Conservation (phyloP, 2,113 vertebrate species). For the Cinclus mexicanus region DNA sequence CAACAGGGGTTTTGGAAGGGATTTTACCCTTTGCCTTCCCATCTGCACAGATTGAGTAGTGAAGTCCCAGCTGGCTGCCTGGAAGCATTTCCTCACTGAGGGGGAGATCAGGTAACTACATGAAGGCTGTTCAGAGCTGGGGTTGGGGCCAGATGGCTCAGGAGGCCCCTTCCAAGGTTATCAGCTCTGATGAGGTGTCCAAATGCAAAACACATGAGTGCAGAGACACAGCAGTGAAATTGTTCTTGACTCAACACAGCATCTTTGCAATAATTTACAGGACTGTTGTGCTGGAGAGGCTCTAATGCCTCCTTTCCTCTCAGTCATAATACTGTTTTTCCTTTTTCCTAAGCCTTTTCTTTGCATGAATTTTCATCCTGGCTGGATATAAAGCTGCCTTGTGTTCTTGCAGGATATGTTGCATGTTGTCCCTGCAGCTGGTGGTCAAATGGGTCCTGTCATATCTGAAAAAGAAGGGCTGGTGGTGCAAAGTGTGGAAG, state of each 20-base stretch:
- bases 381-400: not conserved
- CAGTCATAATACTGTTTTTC: not conserved
- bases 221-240: not conserved
- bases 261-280: not conserved
- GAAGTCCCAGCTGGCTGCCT: not conserved
- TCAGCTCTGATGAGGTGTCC: not conserved
- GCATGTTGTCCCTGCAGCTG: not conserved
- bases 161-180: not conserved
- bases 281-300: not conserved
- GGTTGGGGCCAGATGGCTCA: not conserved
- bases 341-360: not conserved
- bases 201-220: not conserved
- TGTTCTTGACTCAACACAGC: not conserved
- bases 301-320: not conserved
- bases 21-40: not conserved
- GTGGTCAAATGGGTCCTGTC: not conserved
- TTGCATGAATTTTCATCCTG: not conserved
- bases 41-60: not conserved
- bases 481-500: not conserved
- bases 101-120: not conserved
- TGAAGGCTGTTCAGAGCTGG: not conserved
- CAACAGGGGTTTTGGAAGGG: not conserved
- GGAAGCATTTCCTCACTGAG: not conserved
- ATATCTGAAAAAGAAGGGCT: not conserved
- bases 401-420: not conserved